phyloP scores from a whole-genome alignment of 2,888 invertebrate species.

The Philaethria dido region DNA sequence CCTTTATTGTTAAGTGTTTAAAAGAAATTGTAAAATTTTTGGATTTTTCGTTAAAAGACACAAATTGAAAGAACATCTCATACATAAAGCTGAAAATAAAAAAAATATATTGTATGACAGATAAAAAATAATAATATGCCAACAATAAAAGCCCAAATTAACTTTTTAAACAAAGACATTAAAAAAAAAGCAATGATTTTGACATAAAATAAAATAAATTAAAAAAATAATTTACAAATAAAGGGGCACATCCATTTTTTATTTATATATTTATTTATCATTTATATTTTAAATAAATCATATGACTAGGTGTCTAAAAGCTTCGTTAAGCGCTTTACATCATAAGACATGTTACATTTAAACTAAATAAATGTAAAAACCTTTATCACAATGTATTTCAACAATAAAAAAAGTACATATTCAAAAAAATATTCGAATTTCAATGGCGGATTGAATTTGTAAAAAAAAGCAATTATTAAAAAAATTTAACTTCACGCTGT shows the following conservation, averaged over 20 bases:
- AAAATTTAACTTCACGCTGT: too few species aligned
- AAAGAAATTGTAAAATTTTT: too few species aligned
- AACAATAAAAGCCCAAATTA: too few species aligned
- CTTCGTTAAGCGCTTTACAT: slow-evolving; percentile 19
- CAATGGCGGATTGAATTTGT: background rate
- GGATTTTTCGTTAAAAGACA: too few species aligned
- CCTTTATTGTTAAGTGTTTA: too few species aligned
- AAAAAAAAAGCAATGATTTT: too few species aligned
- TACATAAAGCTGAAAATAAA: too few species aligned
- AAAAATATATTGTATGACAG: background rate
- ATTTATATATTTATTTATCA: background rate
- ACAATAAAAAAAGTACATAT: background rate
- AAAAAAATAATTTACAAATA: too few species aligned
- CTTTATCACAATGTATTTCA: slow-evolving; percentile 2
- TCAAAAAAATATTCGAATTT: background rate
- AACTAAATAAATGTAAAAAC: slow-evolving; percentile 10
- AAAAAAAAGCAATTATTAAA: too few species aligned
- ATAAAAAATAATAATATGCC: background rate
- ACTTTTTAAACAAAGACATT: too few species aligned
- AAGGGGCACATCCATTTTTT: background rate
- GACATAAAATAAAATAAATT: too few species aligned
- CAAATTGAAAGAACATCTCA: too few species aligned
- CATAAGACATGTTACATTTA: slow-evolving; percentile 22
- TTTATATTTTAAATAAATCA: slow-evolving; percentile 12
- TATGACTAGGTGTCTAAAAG: slow-evolving; percentile 29